A percentile compares a stretch with the other conserved stretches of the same genome.
phyloP scores from a whole-genome alignment of 1,140 invertebrate species.

The Euschistus heros region DNA sequence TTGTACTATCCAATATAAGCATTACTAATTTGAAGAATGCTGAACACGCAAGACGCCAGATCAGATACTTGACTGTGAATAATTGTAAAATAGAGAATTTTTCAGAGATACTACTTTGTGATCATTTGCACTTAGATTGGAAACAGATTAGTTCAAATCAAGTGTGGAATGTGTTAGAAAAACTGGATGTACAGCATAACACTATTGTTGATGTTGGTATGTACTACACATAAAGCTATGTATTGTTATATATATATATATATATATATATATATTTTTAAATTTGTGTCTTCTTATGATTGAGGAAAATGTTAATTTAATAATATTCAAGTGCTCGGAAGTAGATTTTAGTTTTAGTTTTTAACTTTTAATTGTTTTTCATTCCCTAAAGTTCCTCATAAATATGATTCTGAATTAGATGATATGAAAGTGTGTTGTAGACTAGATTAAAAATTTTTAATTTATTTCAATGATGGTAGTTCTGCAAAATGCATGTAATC shows the following conservation, averaged over 20 bases:
- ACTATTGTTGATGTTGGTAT: constrained; percentile 55
- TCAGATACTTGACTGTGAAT: constrained; percentile 48
- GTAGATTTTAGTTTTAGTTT: no score
- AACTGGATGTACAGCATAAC: constrained; percentile 71
- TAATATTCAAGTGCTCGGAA: no score
- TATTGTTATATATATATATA: not conserved
- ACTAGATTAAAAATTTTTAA: no score
- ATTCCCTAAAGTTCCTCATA: no score
- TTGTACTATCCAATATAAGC: constrained; percentile 50
- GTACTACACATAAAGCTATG: not conserved
- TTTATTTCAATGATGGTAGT: no score
- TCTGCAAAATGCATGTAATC: no score
- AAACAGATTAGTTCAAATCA: not conserved
- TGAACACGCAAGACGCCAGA: constrained; percentile 52
- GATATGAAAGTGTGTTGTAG: no score
- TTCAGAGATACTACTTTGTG: constrained; percentile 64
- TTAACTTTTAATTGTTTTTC: no score
- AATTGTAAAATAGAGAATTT: constrained; percentile 49
- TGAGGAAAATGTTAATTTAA: no score
- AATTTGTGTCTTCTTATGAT: no score
- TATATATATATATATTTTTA: no score
- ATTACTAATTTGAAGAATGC: constrained; percentile 53
- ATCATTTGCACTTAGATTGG: constrained; percentile 47
- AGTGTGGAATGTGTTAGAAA: constrained; percentile 39
- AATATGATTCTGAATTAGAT: no score